Evolutionary conservation across 2,113 vertebrate species (phyloP).

Genomic region (Elaphurus davidianus): DNA sequence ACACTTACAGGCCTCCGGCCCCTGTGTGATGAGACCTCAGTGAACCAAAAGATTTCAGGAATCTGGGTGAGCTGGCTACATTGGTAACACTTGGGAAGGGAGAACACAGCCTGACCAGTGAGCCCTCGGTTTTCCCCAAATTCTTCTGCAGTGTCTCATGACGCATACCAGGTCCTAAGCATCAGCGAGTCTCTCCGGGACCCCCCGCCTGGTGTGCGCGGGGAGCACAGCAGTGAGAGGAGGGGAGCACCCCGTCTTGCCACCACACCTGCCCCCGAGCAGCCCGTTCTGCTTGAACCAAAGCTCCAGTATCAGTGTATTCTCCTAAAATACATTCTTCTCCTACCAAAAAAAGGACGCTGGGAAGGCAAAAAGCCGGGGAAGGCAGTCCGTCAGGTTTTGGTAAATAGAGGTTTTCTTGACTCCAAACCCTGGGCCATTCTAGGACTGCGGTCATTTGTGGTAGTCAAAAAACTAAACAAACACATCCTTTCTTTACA

Average conservation of each 20-base stretch:
- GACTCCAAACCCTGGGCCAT: not conserved
- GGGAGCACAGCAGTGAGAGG: rapidly evolving
- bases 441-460: not conserved
- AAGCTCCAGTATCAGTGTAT: not conserved
- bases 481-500: not conserved
- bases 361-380: not conserved
- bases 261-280: too few relatives aligned
- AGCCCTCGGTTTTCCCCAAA: conserved; percentile 40
- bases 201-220: rapidly evolving
- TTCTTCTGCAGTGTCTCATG: not conserved
- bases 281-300: not conserved
- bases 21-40: not conserved
- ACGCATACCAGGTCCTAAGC: not conserved
- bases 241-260: rapidly evolving
- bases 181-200: not conserved
- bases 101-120: not conserved
- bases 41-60: not conserved
- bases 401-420: not conserved
- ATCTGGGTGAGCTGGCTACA: not conserved
- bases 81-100: not conserved
- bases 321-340: not conserved
- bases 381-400: not conserved
- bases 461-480: not conserved
- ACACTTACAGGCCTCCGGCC: not conserved
- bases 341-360: not conserved